Conservation (phyloP, 1,140 invertebrate species). For the Cyrtorhinus lividipennis region DNA sequence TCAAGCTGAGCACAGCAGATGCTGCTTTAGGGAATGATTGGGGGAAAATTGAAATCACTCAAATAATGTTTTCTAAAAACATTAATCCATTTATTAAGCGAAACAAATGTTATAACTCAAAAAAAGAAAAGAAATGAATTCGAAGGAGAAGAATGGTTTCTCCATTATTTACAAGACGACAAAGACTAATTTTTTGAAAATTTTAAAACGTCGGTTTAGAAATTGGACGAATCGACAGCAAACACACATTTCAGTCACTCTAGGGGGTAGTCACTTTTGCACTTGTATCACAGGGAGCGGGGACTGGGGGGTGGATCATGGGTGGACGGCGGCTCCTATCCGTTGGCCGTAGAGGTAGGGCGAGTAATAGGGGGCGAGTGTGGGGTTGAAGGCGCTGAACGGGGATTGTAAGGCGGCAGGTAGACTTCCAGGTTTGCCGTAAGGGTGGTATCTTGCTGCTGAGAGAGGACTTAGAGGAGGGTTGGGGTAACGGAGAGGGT, state of each 20-base stretch:
- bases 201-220: constrained; percentile 10
- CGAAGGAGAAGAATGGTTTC: constrained; percentile 9
- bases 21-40: no score
- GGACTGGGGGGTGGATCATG: constrained; percentile 14
- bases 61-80: constrained; percentile 14
- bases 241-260: background rate
- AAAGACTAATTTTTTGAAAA: constrained; percentile 15
- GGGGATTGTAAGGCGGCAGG: constrained; percentile 49
- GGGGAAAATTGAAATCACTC: no score
- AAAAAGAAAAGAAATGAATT: constrained; percentile 7
- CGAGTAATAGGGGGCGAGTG: constrained; percentile 71
- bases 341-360: constrained; percentile 83
- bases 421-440: constrained; percentile 60
- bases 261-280: constrained; percentile 15
- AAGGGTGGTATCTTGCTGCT: constrained; percentile 73
- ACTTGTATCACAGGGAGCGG: constrained; percentile 12
- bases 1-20: no score
- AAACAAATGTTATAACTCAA: constrained; percentile 8
- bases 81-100: constrained; percentile 17
- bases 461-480: constrained; percentile 75
- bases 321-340: constrained; percentile 51
- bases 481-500: constrained; percentile 50
- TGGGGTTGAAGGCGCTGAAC: constrained; percentile 57
- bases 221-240: constrained; percentile 12
- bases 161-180: constrained; percentile 2